A percentile compares a stretch with the other conserved stretches of the same genome.
phyloP scores from a whole-genome alignment of 1,140 invertebrate genomes.

The Schlechtendalia chinensis region DNA sequence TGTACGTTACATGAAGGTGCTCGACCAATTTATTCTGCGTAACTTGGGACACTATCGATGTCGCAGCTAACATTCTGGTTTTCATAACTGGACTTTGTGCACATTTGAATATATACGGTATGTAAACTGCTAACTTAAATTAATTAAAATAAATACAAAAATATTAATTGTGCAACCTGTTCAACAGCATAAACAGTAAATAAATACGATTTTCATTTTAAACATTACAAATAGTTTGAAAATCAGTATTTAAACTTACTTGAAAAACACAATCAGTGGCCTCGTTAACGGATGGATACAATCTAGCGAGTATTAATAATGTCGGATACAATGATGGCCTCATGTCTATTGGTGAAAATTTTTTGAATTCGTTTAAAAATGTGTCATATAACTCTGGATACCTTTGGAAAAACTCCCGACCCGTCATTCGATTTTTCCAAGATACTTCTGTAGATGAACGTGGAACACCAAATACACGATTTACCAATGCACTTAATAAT shows the following conservation, averaged over 20 bases:
- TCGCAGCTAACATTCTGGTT: constrained; percentile 57
- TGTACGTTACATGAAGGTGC: constrained; percentile 55
- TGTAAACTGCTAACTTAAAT: constrained; percentile 56
- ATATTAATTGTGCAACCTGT: not conserved
- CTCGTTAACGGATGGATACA: constrained; percentile 74
- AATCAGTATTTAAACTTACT: constrained; percentile 50
- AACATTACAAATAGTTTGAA: constrained; percentile 6
- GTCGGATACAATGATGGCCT: constrained; percentile 67
- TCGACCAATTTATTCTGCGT: constrained; percentile 56
- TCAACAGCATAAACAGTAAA: not conserved
- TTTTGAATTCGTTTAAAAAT: constrained; percentile 67
- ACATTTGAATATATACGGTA: constrained; percentile 55
- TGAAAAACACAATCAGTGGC: constrained; percentile 55
- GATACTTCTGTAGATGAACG: constrained; percentile 69
- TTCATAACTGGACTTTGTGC: constrained; percentile 55
- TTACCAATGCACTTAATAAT: constrained; percentile 80
- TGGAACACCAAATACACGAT: constrained; percentile 86
- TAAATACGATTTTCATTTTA: not conserved
- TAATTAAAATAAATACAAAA: constrained; percentile 20
- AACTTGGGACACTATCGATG: constrained; percentile 56
- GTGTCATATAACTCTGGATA: constrained; percentile 79
- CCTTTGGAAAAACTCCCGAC: constrained; percentile 77
- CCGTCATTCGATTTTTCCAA: constrained; percentile 75
- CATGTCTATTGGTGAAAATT: constrained; percentile 55
- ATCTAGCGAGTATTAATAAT: constrained; percentile 72